Conservation (phyloP, 2,113 vertebrate genomes). For the Ciconia boyciana region DNA sequence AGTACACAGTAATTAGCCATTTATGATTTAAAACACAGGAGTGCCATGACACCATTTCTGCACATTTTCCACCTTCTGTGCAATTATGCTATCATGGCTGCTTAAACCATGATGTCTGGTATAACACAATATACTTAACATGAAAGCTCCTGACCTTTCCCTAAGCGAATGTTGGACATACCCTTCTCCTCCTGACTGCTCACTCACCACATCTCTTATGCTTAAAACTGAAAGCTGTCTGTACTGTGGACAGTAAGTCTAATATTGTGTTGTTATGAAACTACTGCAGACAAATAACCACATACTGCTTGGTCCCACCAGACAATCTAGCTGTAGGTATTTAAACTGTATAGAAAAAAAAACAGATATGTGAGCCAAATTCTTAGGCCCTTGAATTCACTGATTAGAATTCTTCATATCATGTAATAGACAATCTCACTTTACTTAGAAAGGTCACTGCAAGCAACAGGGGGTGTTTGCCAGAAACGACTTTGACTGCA, state of each 20-base stretch:
- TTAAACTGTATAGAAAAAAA: background rate
- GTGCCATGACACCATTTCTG: background rate
- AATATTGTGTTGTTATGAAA: background rate
- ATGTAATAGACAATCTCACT: background rate
- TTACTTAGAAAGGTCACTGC: background rate
- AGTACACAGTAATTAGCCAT: background rate
- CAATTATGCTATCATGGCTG: background rate
- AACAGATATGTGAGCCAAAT: background rate
- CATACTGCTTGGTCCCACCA: accelerated
- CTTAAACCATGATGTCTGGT: background rate
- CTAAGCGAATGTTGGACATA: background rate
- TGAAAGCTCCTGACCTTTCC: background rate
- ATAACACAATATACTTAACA: background rate
- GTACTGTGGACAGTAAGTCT: background rate
- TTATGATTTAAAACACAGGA: background rate
- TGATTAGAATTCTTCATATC: background rate
- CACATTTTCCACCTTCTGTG: background rate
- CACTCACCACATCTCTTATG: background rate
- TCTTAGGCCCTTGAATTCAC: background rate
- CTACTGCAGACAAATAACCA: background rate
- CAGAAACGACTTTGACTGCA: background rate
- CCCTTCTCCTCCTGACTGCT: background rate
- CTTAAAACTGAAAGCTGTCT: background rate
- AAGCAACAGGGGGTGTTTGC: background rate
- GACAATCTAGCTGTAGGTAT: background rate